Percentiles rank a stretch among this genome's conserved stretches.
These are phyloP conservation scores for Haplochromis vanheusdeni DNA, from an alignment of 2,113 vertebrate species.

Conservation along the genomic window DNA sequence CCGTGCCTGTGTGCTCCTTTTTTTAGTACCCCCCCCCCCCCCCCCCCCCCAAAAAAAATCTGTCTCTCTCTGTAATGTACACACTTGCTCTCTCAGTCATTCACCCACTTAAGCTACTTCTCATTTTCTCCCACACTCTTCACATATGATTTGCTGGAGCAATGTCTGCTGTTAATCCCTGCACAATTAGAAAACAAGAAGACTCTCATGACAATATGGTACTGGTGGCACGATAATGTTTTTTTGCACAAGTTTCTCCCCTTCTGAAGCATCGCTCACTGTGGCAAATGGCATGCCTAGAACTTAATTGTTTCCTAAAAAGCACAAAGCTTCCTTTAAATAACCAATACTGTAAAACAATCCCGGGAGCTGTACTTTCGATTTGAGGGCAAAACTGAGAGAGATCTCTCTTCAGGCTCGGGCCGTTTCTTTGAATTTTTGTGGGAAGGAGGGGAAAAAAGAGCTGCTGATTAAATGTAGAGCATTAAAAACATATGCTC, in stretches of 20 bases:
- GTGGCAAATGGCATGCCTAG: background rate
- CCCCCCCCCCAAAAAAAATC: no score
- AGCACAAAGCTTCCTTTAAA: background rate
- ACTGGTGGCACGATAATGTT: background rate
- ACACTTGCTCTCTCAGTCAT: conserved; percentile 15
- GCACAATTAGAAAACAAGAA: conserved; percentile 44
- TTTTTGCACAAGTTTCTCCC: background rate
- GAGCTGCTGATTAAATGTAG: background rate
- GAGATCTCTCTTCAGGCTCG: background rate
- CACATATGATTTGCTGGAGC: conserved; percentile 17
- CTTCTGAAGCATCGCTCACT: background rate
- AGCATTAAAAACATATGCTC: background rate
- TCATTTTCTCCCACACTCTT: conserved; percentile 44
- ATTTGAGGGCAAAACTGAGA: background rate
- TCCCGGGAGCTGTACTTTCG: background rate
- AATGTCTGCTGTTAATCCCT: conserved; percentile 31
- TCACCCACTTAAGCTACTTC: conserved; percentile 42
- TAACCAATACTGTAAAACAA: background rate
- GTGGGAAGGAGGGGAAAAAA: background rate
- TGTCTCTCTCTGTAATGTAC: background rate
- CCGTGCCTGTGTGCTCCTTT: no score
- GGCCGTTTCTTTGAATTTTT: background rate
- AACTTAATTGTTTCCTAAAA: background rate
- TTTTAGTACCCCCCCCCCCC: no score
- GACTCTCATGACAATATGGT: background rate